Conservation (phyloP, 2,113 vertebrate species). For the Hyperopisus bebe region DNA sequence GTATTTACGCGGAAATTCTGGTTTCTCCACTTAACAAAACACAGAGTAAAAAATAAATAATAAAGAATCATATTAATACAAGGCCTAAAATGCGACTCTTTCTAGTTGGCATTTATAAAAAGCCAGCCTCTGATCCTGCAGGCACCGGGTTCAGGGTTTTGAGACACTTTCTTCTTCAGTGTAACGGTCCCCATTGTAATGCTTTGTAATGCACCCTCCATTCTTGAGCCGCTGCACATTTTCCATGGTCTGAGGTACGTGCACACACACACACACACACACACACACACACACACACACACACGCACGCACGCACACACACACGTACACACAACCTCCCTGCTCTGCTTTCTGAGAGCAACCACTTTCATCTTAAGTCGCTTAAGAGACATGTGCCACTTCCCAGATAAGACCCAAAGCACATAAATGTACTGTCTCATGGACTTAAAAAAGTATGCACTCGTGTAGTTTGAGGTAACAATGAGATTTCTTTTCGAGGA, state of each 20-base stretch:
- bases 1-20: background rate
- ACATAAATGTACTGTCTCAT: background rate
- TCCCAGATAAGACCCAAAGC: background rate
- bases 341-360: background rate
- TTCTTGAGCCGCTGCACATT: background rate
- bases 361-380: background rate
- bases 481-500: background rate
- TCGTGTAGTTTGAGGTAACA: background rate
- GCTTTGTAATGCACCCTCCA: background rate
- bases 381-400: background rate
- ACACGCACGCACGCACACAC: background rate
- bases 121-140: background rate
- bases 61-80: background rate
- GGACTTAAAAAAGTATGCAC: background rate
- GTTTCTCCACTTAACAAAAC: background rate
- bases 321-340: background rate
- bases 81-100: background rate
- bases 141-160: background rate
- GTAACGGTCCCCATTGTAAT: background rate
- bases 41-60: background rate
- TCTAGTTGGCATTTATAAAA: background rate
- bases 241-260: background rate
- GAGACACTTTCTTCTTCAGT: background rate
- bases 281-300: too few relatives aligned
- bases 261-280: background rate